phyloP scores from a whole-genome alignment of 1,140 invertebrate genomes.

The Brachionus angularis region DNA sequence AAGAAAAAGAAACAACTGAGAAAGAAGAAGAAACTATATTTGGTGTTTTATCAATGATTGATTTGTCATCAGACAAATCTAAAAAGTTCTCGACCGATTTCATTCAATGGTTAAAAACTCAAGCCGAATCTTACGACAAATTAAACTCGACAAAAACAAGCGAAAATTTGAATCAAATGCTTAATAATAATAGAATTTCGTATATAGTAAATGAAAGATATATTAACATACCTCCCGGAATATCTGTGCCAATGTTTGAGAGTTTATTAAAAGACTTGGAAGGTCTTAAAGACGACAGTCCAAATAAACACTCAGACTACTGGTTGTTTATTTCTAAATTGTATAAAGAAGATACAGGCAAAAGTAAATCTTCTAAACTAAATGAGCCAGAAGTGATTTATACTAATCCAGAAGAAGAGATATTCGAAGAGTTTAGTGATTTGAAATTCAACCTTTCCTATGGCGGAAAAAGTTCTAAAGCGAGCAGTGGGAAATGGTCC shows the following conservation, averaged over 20 bases:
- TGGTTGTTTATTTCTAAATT: constrained; percentile 18
- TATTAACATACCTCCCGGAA: constrained; percentile 36
- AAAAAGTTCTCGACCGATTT: constrained; percentile 23
- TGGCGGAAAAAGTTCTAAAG: constrained; percentile 13
- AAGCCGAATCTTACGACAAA: constrained; percentile 1
- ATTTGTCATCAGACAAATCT: constrained; percentile 7
- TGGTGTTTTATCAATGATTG: constrained; percentile 29
- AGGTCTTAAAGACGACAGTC: background rate
- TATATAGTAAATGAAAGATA: constrained; percentile 40
- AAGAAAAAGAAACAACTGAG: background rate
- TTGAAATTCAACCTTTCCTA: constrained; percentile 29
- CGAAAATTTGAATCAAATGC: background rate
- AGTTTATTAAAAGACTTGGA: constrained; percentile 27
- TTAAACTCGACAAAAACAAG: background rate
- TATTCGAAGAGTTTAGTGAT: constrained; percentile 35
- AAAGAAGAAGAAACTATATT: constrained; percentile 32
- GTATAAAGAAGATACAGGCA: background rate
- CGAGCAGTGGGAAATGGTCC: constrained; percentile 17
- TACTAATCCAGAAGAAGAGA: constrained; percentile 35
- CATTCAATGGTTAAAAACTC: constrained; percentile 12
- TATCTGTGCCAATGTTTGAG: constrained; percentile 39
- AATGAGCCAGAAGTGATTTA: constrained; percentile 9
- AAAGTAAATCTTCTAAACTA: constrained; percentile 4
- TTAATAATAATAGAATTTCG: background rate
- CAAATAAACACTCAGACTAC: constrained; percentile 23